Evolutionary conservation across 2,113 vertebrate species (phyloP).

Genomic region (Toxotes jaculatrix): DNA sequence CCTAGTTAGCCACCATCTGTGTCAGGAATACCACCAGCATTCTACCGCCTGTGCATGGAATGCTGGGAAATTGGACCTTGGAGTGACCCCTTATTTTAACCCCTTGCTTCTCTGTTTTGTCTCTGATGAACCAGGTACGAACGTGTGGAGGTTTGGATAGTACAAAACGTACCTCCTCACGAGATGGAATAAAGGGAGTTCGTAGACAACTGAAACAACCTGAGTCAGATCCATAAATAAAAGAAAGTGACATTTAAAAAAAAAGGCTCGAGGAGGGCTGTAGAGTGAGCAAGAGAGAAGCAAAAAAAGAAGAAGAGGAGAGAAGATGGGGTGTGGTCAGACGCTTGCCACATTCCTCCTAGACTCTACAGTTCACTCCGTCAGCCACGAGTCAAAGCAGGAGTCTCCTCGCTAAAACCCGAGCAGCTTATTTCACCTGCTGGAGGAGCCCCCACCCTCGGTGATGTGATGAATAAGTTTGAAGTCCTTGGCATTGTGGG

Average conservation of each 20-base stretch:
- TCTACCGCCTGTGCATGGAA: slow-evolving; percentile 17
- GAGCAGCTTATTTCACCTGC: slow-evolving; percentile 88
- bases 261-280: neutral
- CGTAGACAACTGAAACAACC: neutral
- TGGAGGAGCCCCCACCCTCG: slow-evolving; percentile 94
- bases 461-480: slow-evolving; percentile 99
- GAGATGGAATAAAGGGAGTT: slow-evolving; percentile 52
- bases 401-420: slow-evolving; percentile 61
- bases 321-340: slow-evolving; percentile 65
- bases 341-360: slow-evolving; percentile 36
- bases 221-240: slow-evolving; percentile 24
- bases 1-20: slow-evolving; percentile 64
- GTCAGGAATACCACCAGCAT: slow-evolving; percentile 34
- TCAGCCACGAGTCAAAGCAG: slow-evolving; percentile 43
- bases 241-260: slow-evolving; percentile 33
- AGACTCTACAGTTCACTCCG: slow-evolving; percentile 47
- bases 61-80: slow-evolving; percentile 48
- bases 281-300: slow-evolving; percentile 7
- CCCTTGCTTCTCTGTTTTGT: slow-evolving; percentile 38
- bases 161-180: slow-evolving; percentile 1
- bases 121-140: slow-evolving; percentile 53
- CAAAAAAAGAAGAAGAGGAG: slow-evolving; percentile 33
- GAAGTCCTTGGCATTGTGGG: slow-evolving; percentile 99
- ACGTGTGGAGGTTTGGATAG: slow-evolving; percentile 41
- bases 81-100: slow-evolving; percentile 33